These are phyloP conservation scores for Girardinus metallicus DNA, from an alignment of 2,797 vertebrate species.

Conservation along the genomic window DNA sequence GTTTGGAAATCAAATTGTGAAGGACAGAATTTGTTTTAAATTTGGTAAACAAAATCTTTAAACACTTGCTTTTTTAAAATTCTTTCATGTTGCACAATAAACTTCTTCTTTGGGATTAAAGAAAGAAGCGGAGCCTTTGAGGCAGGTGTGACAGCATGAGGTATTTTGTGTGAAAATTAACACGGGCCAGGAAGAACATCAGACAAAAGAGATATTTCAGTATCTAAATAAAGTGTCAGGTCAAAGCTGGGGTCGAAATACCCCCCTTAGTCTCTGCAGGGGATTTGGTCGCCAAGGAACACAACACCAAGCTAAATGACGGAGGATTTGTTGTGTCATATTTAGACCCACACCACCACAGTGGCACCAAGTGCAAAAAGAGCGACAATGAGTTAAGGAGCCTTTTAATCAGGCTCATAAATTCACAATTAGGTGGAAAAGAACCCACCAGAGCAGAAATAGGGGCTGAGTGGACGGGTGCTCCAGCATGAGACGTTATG, in stretches of 20 bases:
- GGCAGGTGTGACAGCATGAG: background rate
- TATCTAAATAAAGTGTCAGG: conserved; percentile 68
- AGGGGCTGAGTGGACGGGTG: background rate
- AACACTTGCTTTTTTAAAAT: background rate
- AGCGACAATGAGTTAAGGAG: conserved; percentile 45
- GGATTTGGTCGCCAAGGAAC: conserved; percentile 70
- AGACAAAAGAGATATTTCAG: conserved; percentile 41
- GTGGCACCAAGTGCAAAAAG: conserved; percentile 34
- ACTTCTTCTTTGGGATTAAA: background rate
- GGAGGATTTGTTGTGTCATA: conserved; percentile 68
- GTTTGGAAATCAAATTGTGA: background rate
- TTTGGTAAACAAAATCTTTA: background rate
- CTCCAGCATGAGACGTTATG: background rate
- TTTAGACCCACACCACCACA: conserved; percentile 66
- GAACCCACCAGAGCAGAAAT: background rate
- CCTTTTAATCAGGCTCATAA: conserved; percentile 42
- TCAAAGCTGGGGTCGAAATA: conserved; percentile 49
- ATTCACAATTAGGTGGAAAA: conserved; percentile 33
- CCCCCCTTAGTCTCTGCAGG: conserved; percentile 52
- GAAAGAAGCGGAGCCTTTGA: background rate
- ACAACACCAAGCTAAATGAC: conserved; percentile 72
- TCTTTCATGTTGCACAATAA: background rate
- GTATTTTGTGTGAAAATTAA: background rate
- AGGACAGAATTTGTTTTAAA: background rate
- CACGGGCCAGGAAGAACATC: conserved; percentile 26